Evolutionary conservation across 1,140 invertebrate genomes (phyloP), one percentile per base, ranked within the genome.

Genomic region (Sinella curviseta): DNA sequence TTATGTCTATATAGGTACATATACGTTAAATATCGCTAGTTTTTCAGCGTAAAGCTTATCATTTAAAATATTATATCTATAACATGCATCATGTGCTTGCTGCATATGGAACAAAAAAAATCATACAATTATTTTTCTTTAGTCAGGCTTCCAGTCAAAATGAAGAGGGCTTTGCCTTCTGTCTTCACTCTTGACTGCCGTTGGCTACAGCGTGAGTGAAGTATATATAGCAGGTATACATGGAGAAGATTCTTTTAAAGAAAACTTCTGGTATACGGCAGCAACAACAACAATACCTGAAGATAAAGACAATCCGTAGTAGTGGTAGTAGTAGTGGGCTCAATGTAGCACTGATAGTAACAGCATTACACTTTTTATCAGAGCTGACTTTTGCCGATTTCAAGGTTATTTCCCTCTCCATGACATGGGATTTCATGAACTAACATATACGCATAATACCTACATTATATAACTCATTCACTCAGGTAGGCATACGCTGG

Each of bases 331-430:
- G n/a, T n/a, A n/a, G n/a, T n/a, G n/a, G n/a, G n/a, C n/a, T n/a
- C n/a, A n/a, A n/a, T n/a, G n/a, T n/a, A n/a, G n/a, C n/a, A n/a
- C n/a, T n/a, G n/a, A n/a, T n/a, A n/a, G n/a, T n/a, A n/a, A n/a
- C 39, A 48, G 39, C 39, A 48, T 48, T 8, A 20, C 39, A 48
- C 20, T 20, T 4, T 60, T 60, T 3, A 14, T 26, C 24, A 14
- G 4, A 60, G 28, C 65, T 70, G 65, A 31, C 31, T 70, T 65
- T 60, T 26, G 65, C 65, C 31, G 31, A 70, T 70, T 14, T 33
- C 65, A 70, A 70, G 65, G 65, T 70, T 70, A 70, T 70, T 70
- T 70, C 65, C 65, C 65, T 70, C 65, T 70, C 65, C 65, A 70
- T 70, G 31, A 70, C 65, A 70, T 70, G 65, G 26, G 65, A 70